phyloP scores from a whole-genome alignment of 2,888 invertebrate species.

The Ariolimax columbianus region DNA sequence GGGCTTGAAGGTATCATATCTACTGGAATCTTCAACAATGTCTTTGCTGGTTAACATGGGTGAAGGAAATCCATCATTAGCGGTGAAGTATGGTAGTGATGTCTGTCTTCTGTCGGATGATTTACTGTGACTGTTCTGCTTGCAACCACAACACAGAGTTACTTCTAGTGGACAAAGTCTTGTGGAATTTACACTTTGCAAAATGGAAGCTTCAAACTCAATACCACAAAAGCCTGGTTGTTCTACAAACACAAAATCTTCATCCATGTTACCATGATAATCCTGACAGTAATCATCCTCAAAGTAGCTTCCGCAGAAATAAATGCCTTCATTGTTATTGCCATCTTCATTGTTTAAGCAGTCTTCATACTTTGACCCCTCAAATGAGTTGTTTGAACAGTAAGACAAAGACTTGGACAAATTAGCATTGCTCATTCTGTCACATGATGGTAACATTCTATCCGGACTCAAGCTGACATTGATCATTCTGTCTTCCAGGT shows the following conservation, averaged over 20 bases:
- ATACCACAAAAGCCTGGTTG: neutral
- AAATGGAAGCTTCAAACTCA: neutral
- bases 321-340: neutral
- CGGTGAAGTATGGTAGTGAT: neutral
- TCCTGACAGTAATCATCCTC: conserved; percentile 30
- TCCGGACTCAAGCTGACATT: neutral
- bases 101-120: neutral
- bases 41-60: neutral
- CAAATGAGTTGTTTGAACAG: neutral
- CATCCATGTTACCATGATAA: neutral
- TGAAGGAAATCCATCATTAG: neutral
- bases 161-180: neutral
- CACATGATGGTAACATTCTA: neutral
- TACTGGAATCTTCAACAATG: neutral
- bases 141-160: neutral
- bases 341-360: neutral
- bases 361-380: neutral
- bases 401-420: neutral
- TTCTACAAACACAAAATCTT: neutral
- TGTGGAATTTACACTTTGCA: neutral
- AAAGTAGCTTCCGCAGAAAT: conserved; percentile 14
- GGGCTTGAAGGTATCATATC: neutral
- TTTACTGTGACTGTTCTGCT: neutral
- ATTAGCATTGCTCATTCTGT: neutral
- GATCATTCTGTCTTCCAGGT: neutral